phyloP scores from a whole-genome alignment of 2,113 vertebrate genomes.

The Zosterops japonicus region DNA sequence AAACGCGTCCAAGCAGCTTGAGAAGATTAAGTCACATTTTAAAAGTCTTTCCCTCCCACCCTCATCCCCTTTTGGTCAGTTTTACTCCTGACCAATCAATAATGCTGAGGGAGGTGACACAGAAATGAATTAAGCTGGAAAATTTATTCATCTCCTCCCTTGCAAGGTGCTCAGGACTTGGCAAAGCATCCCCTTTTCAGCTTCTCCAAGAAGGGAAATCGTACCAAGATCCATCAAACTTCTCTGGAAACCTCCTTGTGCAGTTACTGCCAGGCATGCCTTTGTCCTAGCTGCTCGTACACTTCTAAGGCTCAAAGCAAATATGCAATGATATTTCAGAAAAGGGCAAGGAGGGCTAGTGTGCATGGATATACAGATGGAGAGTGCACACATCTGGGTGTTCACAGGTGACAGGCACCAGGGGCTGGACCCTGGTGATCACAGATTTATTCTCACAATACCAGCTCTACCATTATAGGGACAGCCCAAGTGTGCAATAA shows the following conservation, averaged over 20 bases:
- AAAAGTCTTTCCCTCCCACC: not conserved
- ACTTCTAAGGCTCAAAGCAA: not conserved
- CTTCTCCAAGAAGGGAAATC: not conserved
- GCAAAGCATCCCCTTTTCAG: not conserved
- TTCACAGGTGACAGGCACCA: not conserved
- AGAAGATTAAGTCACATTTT: slow-evolving; percentile 32
- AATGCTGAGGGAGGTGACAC: not conserved
- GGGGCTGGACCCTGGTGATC: not conserved
- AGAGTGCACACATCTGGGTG: not conserved
- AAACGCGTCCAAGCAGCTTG: not conserved
- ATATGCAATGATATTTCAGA: not conserved
- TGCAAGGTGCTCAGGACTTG: not conserved
- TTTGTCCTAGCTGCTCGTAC: not conserved
- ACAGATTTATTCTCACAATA: not conserved
- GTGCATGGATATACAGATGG: rapidly evolving
- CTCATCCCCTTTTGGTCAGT: not conserved
- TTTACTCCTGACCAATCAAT: slow-evolving; percentile 16
- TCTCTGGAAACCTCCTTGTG: not conserved
- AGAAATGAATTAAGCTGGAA: slow-evolving; percentile 9
- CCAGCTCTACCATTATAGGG: not conserved
- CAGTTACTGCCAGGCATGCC: not conserved
- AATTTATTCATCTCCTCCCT: not conserved
- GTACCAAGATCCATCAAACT: not conserved
- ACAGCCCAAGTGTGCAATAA: not conserved
- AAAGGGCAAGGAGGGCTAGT: not conserved